Conservation (phyloP, 2,113 vertebrate genomes). For the Rostratula benghalensis region DNA sequence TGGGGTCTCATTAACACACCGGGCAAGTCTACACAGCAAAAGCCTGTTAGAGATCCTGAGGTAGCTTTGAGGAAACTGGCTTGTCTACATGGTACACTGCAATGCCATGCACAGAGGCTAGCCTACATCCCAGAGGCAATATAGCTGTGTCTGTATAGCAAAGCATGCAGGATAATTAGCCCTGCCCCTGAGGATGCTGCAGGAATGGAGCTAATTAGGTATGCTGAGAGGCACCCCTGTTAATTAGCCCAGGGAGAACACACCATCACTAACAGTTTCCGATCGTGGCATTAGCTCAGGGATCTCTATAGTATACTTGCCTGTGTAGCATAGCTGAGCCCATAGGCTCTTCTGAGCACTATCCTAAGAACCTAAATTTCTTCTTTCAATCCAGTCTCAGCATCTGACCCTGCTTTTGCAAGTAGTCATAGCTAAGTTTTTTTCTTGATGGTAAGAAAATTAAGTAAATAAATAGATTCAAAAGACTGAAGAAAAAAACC, state of each 20-base stretch:
- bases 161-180: slow-evolving; percentile 57
- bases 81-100: not conserved
- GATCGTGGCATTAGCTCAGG: not conserved
- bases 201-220: slow-evolving; percentile 48
- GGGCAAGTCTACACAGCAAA: slow-evolving; percentile 38
- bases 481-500: slow-evolving; percentile 19
- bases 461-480: slow-evolving; percentile 11
- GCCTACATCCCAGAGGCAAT: slow-evolving; percentile 26
- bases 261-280: slow-evolving; percentile 27
- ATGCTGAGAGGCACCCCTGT: slow-evolving; percentile 34
- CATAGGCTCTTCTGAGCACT: not conserved
- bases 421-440: not conserved
- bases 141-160: not conserved
- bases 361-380: not conserved
- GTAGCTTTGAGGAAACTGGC: slow-evolving; percentile 47
- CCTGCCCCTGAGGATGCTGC: slow-evolving; percentile 25
- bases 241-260: slow-evolving; percentile 51
- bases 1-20: slow-evolving; percentile 20
- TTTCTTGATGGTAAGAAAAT: slow-evolving; percentile 12
- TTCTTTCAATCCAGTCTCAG: slow-evolving; percentile 6
- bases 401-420: slow-evolving; percentile 5
- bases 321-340: not conserved
- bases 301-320: not conserved
- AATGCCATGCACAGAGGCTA: not conserved
- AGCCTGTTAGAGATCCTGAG: not conserved